Evolutionary conservation across 2,888 invertebrate species (phyloP), one percentile per base, ranked within the genome.

Genomic region (Lampropteryx suffumata): DNA sequence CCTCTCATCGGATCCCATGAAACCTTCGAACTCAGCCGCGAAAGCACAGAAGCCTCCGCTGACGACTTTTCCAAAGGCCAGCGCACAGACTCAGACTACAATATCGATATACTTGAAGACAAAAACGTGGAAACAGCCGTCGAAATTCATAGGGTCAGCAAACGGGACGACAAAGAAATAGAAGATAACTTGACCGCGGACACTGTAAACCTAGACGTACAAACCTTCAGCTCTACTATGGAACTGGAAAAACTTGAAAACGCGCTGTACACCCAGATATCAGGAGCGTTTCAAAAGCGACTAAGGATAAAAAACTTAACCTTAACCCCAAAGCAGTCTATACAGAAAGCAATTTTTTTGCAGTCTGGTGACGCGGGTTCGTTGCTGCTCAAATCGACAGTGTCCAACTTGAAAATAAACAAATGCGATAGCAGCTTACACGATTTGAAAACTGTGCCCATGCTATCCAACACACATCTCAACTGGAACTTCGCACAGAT

Each of bases 351-450:
- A 17, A 65, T 82, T 26, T 57, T 82, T 12, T 57, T 83, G 27
- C 82, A 84, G 36, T 79, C 84, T 2, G 83, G 85, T 13, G 86
- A 87, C 57, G 64, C 73, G 11, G 68, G 68, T 24, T 77, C 85
- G 1, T 13, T 83, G 4, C 55, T 83, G 10, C 54, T 81, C 1
- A 73, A 81, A 48, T 70, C 80, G 0, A 65, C 71, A 12, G 36
- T 74, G 8, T 68, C 81, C 3, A 71, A 62, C 14, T 28, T 65
- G 2, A 64, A 66, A 44, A 43, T 69, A 8, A 64, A 58, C 26
- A 48, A 62, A 24, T 59, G 65, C 9, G 61, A 63, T 46, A 63
- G 73, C 1, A 65, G 50, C 1, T 50, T 72, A 26, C 24, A 67
- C 8, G 70, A 78, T 46, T 30, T 79, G 0, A 67, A 67, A 40